Conservation (phyloP, 2,888 invertebrate species). For the Nymphalis urticae region DNA sequence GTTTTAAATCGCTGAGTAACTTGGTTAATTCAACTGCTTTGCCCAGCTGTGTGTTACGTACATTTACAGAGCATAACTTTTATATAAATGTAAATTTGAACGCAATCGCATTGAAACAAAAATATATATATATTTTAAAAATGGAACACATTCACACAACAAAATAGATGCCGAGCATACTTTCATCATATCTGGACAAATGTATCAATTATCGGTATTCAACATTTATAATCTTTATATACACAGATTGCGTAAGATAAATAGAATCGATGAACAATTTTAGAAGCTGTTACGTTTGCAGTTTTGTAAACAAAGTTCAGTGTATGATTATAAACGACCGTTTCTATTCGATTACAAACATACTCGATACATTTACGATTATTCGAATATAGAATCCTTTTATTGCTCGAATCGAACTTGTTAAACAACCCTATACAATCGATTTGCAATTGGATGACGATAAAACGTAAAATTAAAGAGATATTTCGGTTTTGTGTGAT, state of each 20-base stretch:
- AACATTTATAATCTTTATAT: not conserved
- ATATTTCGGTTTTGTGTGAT: constrained; percentile 20
- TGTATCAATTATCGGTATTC: too few species aligned
- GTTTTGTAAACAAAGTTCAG: not conserved
- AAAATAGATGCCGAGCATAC: too few species aligned
- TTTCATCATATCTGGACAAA: too few species aligned
- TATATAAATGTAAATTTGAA: too few species aligned
- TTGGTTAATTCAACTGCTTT: too few species aligned
- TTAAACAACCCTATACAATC: constrained; percentile 29
- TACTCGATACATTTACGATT: constrained; percentile 31
- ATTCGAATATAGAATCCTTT: constrained; percentile 30
- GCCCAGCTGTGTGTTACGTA: too few species aligned
- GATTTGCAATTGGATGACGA: constrained; percentile 17
- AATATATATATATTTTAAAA: too few species aligned
- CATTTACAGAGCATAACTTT: too few species aligned
- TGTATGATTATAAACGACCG: constrained; percentile 6
- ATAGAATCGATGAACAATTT: not conserved
- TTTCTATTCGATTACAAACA: constrained; percentile 12
- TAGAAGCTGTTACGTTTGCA: not conserved
- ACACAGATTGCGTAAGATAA: not conserved
- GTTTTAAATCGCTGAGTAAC: too few species aligned
- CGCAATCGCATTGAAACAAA: too few species aligned
- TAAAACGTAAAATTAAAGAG: constrained; percentile 10
- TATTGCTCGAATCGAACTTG: constrained; percentile 29
- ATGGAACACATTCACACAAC: too few species aligned